These are phyloP conservation scores for Leucosticte australis DNA, from an alignment of 2,113 vertebrate species.

Conservation along the genomic window DNA sequence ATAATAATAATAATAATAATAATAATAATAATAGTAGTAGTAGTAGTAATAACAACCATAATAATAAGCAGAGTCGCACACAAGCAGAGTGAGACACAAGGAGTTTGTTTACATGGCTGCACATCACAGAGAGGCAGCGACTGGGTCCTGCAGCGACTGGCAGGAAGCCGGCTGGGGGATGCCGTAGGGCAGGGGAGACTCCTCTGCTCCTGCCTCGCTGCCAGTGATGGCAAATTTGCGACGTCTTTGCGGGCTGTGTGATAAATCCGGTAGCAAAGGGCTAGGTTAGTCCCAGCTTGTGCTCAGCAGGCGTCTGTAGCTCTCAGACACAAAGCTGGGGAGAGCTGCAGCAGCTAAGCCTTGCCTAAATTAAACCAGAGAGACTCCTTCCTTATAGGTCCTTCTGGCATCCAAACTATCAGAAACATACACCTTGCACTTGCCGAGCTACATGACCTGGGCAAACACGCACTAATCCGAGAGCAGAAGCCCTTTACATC, in stretches of 20 bases:
- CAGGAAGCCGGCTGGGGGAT: not conserved
- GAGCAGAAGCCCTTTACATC: not conserved
- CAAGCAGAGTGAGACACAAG: not conserved
- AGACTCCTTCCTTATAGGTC: not conserved
- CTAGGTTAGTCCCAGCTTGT: not conserved
- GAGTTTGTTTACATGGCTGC: slow-evolving; percentile 26
- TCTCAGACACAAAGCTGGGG: slow-evolving; percentile 58
- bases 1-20: not conserved
- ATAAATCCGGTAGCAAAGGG: slow-evolving; percentile 1
- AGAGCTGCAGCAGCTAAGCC: not conserved
- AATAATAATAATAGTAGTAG: no score
- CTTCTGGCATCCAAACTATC: not conserved
- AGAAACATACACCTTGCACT: not conserved
- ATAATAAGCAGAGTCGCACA: not conserved
- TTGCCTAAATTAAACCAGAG: not conserved
- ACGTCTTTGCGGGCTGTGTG: slow-evolving; percentile 10
- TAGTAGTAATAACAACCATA: not conserved
- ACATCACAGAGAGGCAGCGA: not conserved
- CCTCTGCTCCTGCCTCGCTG: slow-evolving; percentile 19
- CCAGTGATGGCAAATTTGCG: slow-evolving; percentile 30
- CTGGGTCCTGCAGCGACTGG: not conserved
- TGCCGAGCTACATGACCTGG: not conserved
- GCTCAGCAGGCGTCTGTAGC: slow-evolving; percentile 7
- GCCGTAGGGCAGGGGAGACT: not conserved
- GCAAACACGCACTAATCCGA: not conserved